Evolutionary conservation across 1,140 invertebrate genomes (phyloP).

Genomic region (Nymphalis io): DNA sequence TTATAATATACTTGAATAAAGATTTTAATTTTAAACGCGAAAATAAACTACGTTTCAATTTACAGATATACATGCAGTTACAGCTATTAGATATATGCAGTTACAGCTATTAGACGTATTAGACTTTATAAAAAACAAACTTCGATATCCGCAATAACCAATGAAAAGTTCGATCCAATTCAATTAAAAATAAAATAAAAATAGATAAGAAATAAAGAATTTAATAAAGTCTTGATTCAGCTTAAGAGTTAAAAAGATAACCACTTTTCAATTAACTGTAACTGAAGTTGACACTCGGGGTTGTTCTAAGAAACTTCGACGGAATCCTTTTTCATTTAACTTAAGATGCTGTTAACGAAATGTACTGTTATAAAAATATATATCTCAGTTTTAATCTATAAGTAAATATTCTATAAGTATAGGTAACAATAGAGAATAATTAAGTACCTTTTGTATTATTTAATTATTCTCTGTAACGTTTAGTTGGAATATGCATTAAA

Average conservation of each 20-base stretch:
- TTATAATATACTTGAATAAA: no score
- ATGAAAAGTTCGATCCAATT: background rate
- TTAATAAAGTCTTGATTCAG: conserved; percentile 12
- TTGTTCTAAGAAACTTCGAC: conserved; percentile 1
- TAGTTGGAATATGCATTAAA: no score
- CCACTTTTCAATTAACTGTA: conserved; percentile 23
- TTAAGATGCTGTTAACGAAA: conserved; percentile 2
- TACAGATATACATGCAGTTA: no score
- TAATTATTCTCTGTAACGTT: no score
- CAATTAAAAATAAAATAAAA: conserved; percentile 8
- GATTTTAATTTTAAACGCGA: no score
- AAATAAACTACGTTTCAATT: no score
- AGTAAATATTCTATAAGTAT: no score
- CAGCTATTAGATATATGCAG: no score
- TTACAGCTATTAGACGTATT: no score
- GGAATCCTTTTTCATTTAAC: conserved; percentile 11
- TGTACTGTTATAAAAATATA: no score
- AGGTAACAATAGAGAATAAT: no score
- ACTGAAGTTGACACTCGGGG: conserved; percentile 16
- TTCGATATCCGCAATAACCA: background rate
- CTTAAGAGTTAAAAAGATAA: conserved; percentile 18
- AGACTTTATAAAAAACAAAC: background rate
- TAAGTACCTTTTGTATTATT: no score
- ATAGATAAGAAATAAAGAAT: background rate
- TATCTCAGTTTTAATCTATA: background rate